Conservation (phyloP, 1,140 invertebrate species). For the Nasonia giraulti region DNA sequence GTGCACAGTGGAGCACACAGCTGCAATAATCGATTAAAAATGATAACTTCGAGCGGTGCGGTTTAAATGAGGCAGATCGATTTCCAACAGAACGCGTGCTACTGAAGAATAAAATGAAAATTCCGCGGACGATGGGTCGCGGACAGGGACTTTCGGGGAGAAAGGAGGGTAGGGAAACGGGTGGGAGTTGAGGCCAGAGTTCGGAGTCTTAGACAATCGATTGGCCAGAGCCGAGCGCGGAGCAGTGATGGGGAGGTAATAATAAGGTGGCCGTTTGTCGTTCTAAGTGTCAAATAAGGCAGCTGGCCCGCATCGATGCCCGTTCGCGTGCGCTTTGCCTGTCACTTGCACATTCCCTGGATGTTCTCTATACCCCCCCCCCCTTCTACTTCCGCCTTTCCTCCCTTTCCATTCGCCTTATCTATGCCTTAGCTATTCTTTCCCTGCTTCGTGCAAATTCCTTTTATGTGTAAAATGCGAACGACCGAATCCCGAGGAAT, state of each 20-base stretch:
- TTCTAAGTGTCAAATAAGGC: conserved; percentile 72
- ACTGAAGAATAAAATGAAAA: conserved; percentile 53
- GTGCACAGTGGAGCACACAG: too few species aligned
- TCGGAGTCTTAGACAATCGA: conserved; percentile 54
- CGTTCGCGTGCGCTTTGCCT: conserved; percentile 32
- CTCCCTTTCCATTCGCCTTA: conserved; percentile 39
- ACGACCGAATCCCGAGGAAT: conserved; percentile 27
- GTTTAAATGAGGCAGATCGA: not conserved
- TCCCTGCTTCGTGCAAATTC: conserved; percentile 24
- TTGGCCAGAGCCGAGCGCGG: conserved; percentile 28
- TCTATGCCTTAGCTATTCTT: conserved; percentile 1
- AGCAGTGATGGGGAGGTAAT: conserved; percentile 67
- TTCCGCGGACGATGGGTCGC: conserved; percentile 52
- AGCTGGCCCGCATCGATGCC: conserved; percentile 63
- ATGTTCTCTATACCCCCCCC: conserved; percentile 39
- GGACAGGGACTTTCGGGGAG: conserved; percentile 51
- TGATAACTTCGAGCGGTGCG: not conserved
- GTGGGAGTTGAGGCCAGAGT: conserved; percentile 49
- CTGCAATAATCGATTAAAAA: not conserved
- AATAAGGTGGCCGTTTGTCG: conserved; percentile 73
- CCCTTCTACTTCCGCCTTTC: not conserved
- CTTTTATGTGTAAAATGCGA: conserved; percentile 39
- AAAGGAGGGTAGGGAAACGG: conserved; percentile 39
- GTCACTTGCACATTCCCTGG: conserved; percentile 55
- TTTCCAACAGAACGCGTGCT: not conserved